phyloP scores from a whole-genome alignment of 2,888 invertebrate species.

The Agriopis leucophaearia region DNA sequence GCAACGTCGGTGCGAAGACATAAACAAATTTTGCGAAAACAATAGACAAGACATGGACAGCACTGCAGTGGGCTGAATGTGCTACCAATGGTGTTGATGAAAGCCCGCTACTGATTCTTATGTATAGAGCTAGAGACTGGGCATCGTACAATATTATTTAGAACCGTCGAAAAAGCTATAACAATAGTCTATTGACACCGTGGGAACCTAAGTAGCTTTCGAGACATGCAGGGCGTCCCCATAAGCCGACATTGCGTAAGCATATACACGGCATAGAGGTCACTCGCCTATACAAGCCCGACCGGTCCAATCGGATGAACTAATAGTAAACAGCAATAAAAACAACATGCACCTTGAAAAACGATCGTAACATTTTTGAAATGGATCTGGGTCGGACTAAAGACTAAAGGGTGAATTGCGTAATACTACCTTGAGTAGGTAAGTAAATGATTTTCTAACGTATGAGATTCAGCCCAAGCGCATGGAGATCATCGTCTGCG shows the following conservation, averaged over 20 bases:
- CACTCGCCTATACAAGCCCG: constrained; percentile 60
- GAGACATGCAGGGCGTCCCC: constrained; percentile 46
- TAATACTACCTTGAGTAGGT: constrained; percentile 40
- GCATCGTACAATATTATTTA: background rate
- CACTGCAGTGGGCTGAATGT: background rate
- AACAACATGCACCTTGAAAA: constrained; percentile 44
- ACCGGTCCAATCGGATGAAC: constrained; percentile 62
- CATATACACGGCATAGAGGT: constrained; percentile 67
- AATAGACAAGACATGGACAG: background rate
- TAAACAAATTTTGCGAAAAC: too few relatives aligned
- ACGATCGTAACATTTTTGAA: constrained; percentile 34
- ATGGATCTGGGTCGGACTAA: constrained; percentile 35
- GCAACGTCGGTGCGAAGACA: background rate
- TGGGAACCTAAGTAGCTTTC: constrained; percentile 35
- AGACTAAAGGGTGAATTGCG: constrained; percentile 37
- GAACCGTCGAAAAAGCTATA: background rate
- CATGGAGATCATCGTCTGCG: too few relatives aligned
- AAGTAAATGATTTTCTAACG: constrained; percentile 9
- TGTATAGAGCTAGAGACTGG: background rate
- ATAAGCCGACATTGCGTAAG: constrained; percentile 59
- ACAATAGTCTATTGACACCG: constrained; percentile 26
- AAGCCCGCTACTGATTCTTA: too few relatives aligned
- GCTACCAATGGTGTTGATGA: too few relatives aligned
- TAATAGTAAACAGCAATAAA: constrained; percentile 38
- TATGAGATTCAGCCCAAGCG: background rate